Evolutionary conservation across 2,888 invertebrate genomes (phyloP), one percentile per base, ranked within the genome.

Genomic region (Spodoptera exigua): DNA sequence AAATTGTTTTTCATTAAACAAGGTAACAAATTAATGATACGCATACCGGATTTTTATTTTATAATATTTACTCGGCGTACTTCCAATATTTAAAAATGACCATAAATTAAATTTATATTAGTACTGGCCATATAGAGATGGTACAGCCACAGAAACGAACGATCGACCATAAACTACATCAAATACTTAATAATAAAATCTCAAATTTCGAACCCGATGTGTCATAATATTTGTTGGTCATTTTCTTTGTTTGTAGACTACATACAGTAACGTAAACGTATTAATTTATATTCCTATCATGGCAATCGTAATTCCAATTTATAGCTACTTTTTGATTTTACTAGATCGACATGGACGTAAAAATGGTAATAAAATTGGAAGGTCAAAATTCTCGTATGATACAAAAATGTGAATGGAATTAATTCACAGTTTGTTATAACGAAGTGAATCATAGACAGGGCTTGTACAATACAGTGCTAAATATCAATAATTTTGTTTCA

Each of bases 311-410:
- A 65, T 39, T 48, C 45, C 56, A 76, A 70, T 89, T 89, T 90
- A 89, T 84, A 68, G 79, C 74, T 70, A 72, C 63, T 78, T 82
- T 81, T 78, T 67, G 56, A 49, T 59, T 55, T 70, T 62, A 61
- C 63, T 64, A 66, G 69, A 73, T 72, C 67, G 72, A 78, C 72
- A 75, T 74, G 76, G 63, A 47, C 74, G 80, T 85, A 81, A 85
- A 88, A 87, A 81, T 72, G 58, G 74, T 79, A 74, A 85, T 88
- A 86, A 89, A 89, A 81, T 47, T 18, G 75, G 84, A 88, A 90
- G 91, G 89, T 89, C 87, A 87, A 85, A 78, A 84, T 82, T 80
- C 86, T 82, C 67, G 41, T 56, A 43, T 71, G 84, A 79, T 87
- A 85, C 65, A 77, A 67, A 85, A 85, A 84, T 83, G 74, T 78